Conservation (phyloP, 2,888 invertebrate genomes). For the Eremobia ochroleuca region DNA sequence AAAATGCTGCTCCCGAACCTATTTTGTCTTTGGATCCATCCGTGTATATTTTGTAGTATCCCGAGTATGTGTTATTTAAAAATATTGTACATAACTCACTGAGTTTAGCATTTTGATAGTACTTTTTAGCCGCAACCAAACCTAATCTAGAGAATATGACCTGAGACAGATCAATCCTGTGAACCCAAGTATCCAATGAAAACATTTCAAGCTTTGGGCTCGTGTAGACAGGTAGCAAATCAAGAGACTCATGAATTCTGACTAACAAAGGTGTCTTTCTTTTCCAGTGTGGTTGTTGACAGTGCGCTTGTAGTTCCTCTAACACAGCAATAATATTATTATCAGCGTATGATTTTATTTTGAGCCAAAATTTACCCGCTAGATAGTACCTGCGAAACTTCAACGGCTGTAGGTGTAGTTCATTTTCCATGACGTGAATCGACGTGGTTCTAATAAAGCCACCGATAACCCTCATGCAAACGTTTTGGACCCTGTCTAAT, state of each 20-base stretch:
- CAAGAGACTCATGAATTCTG: not conserved
- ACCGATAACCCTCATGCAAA: constrained; percentile 10
- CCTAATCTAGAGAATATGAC: not conserved
- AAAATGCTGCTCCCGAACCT: not conserved
- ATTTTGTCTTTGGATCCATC: constrained; percentile 1
- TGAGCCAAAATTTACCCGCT: constrained; percentile 3
- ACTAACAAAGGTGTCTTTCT: not conserved
- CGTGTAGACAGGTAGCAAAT: not conserved
- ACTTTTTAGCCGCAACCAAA: not conserved
- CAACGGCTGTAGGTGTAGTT: not conserved
- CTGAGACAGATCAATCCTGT: not conserved
- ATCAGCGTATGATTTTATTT: constrained; percentile 8
- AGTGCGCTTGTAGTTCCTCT: not conserved
- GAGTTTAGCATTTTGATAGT: not conserved
- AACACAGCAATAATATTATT: not conserved
- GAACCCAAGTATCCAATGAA: not conserved
- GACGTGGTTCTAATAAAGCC: not conserved
- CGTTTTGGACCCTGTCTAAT: not conserved
- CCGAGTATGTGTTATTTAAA: not conserved
- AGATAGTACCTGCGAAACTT: constrained; percentile 1
- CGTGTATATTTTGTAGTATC: not conserved
- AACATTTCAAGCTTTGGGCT: constrained; percentile 1
- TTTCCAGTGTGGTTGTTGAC: not conserved
- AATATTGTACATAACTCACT: not conserved
- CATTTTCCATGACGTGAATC: not conserved